Conservation (phyloP, 2,888 invertebrate genomes). For the Cataglyphis livida region DNA sequence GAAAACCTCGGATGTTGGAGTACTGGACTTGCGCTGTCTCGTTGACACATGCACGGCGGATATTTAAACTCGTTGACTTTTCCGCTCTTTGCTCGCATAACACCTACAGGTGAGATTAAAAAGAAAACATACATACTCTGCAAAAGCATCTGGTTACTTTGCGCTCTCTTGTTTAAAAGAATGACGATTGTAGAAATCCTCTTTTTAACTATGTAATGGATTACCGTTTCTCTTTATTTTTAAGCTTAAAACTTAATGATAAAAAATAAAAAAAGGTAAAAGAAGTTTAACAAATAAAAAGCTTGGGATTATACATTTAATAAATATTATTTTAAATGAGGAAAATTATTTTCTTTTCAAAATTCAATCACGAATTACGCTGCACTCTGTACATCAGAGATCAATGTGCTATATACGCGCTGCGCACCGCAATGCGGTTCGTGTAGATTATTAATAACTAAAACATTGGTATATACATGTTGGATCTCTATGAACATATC, state of each 20-base stretch:
- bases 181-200: slow-evolving; percentile 12
- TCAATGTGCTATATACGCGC: neutral
- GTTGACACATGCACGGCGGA: slow-evolving; percentile 1
- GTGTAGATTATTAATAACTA: neutral
- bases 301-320: neutral
- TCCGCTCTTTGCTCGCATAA: slow-evolving; percentile 44
- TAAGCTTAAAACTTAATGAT: neutral
- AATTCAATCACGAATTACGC: neutral
- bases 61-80: slow-evolving; percentile 45
- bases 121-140: slow-evolving; percentile 15
- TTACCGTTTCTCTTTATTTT: slow-evolving; percentile 18
- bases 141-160: slow-evolving; percentile 48
- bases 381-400: neutral
- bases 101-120: slow-evolving; percentile 32
- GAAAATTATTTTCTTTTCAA: neutral
- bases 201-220: slow-evolving; percentile 32
- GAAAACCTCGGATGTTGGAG: slow-evolving; percentile 34
- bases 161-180: slow-evolving; percentile 3
- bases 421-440: neutral
- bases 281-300: neutral
- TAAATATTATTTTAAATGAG: neutral
- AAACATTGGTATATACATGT: neutral
- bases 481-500: neutral
- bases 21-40: slow-evolving; percentile 7
- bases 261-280: neutral